A percentile compares a stretch with the other conserved stretches of the same genome.
Evolutionary conservation across 2,113 vertebrate species (phyloP).

Genomic region (Motacilla alba): DNA sequence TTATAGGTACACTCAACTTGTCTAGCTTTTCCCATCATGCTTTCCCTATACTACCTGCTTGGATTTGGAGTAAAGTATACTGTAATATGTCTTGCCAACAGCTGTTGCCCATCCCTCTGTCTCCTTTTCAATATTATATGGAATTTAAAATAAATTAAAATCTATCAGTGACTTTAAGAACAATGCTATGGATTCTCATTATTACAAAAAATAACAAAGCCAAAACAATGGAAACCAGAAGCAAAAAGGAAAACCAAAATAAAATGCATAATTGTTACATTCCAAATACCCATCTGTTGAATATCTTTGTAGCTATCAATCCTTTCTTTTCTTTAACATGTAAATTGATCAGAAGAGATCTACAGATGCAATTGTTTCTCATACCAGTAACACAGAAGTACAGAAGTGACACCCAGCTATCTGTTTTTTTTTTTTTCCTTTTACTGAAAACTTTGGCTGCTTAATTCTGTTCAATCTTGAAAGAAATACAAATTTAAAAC

Average conservation of each 20-base stretch:
- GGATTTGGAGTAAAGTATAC: neutral
- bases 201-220: neutral
- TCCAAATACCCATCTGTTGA: neutral
- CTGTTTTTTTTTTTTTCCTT: neutral
- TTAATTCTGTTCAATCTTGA: neutral
- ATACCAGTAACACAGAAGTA: neutral
- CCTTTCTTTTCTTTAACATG: neutral
- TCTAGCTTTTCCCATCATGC: neutral
- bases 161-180: neutral
- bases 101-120: neutral
- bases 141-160: neutral
- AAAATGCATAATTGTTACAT: neutral
- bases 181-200: neutral
- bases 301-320: neutral
- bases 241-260: neutral
- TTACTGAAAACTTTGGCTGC: neutral
- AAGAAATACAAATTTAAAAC: neutral
- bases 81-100: neutral
- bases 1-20: neutral
- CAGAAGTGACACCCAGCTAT: neutral
- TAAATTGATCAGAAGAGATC: neutral
- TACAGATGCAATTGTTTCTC: neutral
- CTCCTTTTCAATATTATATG: neutral
- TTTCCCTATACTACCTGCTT: neutral
- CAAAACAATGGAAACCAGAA: fast-evolving